Base-by-base conservation (phyloP, 2,797 vertebrate genomes). In the Myotis daubentonii region DNA sequence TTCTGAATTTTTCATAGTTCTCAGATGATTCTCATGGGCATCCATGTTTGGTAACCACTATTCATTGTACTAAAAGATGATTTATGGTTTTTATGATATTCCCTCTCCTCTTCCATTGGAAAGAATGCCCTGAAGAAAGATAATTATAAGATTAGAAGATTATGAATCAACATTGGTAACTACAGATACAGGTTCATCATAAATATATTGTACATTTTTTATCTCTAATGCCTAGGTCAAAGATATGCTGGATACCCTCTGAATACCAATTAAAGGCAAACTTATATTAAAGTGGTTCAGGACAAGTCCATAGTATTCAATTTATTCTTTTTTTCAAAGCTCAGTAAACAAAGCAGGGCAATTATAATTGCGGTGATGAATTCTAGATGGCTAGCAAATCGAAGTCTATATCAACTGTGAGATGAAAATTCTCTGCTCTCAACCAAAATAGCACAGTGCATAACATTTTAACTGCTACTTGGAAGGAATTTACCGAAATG, bases 201-300 rank as follows among this genome's bases (percentile, higher is more conserved):
- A 84, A 79, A 89, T 66, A 85, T 70, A 82, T 82, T 80, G 55
- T 79, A 38, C 13, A 38, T 62, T 75, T 92, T 84, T 76, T 53
- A 65, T 51, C 36, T 92, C 44, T 88, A 83, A 60, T 38, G 16
- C n/a, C n/a, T 82, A 94, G 44, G 65, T 89, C 51, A 90, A 60
- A 80, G 16, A 10, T 66, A 68, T 55, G 11, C 15, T 55, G 38
- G 20, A 28, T 55, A 68, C 28, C 55, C 4, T 87, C 68, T 68
- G 70, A 94, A 87, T 53, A 85, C 6, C 30, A 88, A 87, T 94
- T 75, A 89, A 91, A 93, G 68, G 33, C 3, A 95, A 88, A 66
- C 60, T 89, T 80, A 81, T 76, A 78, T 78, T 86, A 60, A 89
- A 93, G 28, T 87, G 60, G 57, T 95, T 87, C 13, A 87, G 47